A percentile compares a stretch with the other conserved stretches of the same genome.
Evolutionary conservation across 2,113 vertebrate genomes (phyloP).

Genomic region (Uropsilus gracilis): DNA sequence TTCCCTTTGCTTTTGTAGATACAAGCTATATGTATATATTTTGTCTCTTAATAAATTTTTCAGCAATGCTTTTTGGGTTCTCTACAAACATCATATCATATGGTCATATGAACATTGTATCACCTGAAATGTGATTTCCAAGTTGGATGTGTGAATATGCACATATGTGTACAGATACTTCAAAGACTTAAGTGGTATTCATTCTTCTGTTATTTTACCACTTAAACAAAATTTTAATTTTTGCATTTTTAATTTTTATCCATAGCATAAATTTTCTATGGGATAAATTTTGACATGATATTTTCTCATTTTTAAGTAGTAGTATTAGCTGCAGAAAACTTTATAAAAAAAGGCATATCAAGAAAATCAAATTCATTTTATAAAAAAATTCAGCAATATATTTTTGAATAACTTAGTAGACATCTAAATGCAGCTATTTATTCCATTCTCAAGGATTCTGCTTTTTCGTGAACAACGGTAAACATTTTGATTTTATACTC

Average conservation of each 20-base stretch:
- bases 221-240: constrained; percentile 33
- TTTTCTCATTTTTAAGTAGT: constrained; percentile 30
- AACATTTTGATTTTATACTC: background rate
- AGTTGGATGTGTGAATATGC: background rate
- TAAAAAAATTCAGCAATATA: background rate
- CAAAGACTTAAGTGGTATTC: background rate
- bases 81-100: background rate
- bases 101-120: too few species aligned
- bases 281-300: background rate
- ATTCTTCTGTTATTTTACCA: constrained; percentile 3
- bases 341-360: background rate
- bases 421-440: background rate
- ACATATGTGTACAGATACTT: background rate
- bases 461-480: background rate
- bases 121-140: background rate
- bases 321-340: background rate
- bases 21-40: background rate
- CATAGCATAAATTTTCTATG: background rate
- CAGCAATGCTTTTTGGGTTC: background rate
- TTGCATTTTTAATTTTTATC: constrained; percentile 27
- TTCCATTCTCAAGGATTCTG: constrained; percentile 8
- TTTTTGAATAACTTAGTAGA: background rate
- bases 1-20: too few species aligned
- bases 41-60: constrained; percentile 34
- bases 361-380: constrained; percentile 23